phyloP scores from a whole-genome alignment of 92 coral and sea anemone species.

The Heliopora coerulea region DNA sequence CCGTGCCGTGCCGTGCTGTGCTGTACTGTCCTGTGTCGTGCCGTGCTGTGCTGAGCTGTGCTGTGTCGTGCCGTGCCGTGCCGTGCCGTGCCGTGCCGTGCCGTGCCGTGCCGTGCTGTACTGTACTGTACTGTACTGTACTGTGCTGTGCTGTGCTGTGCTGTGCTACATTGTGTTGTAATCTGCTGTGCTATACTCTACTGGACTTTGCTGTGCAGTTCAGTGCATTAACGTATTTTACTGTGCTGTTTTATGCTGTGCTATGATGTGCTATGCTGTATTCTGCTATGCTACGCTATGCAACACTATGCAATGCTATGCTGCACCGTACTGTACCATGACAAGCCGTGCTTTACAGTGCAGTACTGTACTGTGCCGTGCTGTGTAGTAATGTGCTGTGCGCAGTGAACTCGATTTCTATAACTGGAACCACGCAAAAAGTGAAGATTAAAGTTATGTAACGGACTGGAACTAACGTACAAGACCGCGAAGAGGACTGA shows the following conservation, averaged over 20 bases:
- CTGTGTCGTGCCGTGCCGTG: slow-evolving; percentile 11
- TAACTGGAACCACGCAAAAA: no score
- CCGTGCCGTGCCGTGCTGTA: no score
- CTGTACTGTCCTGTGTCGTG: slow-evolving; percentile 40
- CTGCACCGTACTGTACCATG: slow-evolving; percentile 40
- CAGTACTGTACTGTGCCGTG: slow-evolving; percentile 42
- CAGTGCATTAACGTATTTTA: not conserved
- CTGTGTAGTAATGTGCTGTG: slow-evolving; percentile 39
- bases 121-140: slow-evolving; percentile 49
- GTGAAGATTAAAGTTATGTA: no score
- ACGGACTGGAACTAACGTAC: no score
- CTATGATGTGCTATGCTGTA: slow-evolving; percentile 35
- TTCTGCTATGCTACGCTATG: slow-evolving; percentile 33
- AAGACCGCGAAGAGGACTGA: no score
- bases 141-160: slow-evolving; percentile 44
- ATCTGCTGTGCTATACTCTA: slow-evolving; percentile 38
- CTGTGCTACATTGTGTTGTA: slow-evolving; percentile 35
- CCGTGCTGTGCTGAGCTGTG: slow-evolving; percentile 40
- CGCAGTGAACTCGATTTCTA: slow-evolving; percentile 6
- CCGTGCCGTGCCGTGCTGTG: slow-evolving; percentile 33
- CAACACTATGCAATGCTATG: slow-evolving; percentile 33
- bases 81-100: no score
- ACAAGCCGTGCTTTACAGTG: slow-evolving; percentile 23
- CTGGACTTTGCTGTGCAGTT: slow-evolving; percentile 29
- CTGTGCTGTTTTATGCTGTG: slow-evolving; percentile 40